Base-by-base conservation (phyloP, 1,140 invertebrate species). In the Bombus breviceps region DNA sequence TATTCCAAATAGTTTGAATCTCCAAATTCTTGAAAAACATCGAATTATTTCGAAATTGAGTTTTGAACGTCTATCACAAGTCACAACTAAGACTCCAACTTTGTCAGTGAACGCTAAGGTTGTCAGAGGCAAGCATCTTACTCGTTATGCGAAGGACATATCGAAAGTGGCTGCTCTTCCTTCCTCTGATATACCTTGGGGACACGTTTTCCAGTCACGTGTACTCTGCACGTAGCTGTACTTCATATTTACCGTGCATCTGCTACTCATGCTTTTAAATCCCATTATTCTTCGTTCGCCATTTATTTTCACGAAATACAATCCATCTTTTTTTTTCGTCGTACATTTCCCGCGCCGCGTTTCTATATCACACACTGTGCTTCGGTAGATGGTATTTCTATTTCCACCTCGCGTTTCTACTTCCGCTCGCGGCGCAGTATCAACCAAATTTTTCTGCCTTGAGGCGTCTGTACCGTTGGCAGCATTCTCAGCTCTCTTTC, bases 271-370 rank as follows among this genome's bases (percentile, higher is more conserved):
- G 22, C 41, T 25, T n/a, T 5, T 8, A 28, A 47, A 66, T 83
- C 43, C 34, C 13, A 22, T 59, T 39, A 66, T 76, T 83, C 59
- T 66, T 41, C 62, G 9, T n/a, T 18, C 25, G 18, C 72, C 53
- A 74, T 74, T 83, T 75, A 37, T 75, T 75, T 68, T 43, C 59
- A 4, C 39, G 43, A 71, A 43, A 64, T 62, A 47, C 53, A 32
- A 41, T 0, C 8, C 73, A 34, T 13, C 2, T 25, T 59, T 69
- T 69, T 37, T 69, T 4, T 64, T 53, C 41, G 18, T 47, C 39
- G 32, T 22, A 69, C 43, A 39, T 80, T 80, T 80, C 32, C 41
- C 22, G 18, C 22, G 18, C 12, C 25, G 47, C 47, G 53, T 22
- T 57, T 34, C 18, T 53, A 32, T n/a, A 53, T 25, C 41, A 3